Percentiles rank a stretch among this genome's conserved stretches.
phyloP scores from a whole-genome alignment of 2,888 invertebrate genomes.

The Bembecia ichneumoniformis region DNA sequence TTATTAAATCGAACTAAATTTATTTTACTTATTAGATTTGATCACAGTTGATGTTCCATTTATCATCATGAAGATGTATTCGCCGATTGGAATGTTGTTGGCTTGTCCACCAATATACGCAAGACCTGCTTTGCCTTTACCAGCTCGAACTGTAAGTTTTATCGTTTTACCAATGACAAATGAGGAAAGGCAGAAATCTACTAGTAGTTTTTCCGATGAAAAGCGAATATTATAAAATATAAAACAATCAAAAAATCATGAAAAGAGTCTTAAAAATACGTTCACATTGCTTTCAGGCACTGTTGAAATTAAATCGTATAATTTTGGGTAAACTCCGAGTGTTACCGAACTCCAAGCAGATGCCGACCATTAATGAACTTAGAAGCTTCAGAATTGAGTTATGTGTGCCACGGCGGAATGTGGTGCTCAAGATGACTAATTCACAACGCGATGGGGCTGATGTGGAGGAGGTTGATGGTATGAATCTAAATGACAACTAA shows the following conservation, averaged over 20 bases:
- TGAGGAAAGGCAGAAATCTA: too few relatives aligned
- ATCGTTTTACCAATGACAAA: neutral
- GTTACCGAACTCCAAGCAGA: conserved; percentile 23
- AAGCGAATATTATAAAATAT: too few relatives aligned
- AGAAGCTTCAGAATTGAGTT: conserved; percentile 44
- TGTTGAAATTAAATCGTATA: conserved; percentile 43
- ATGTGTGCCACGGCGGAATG: conserved; percentile 28
- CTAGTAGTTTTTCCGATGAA: too few relatives aligned
- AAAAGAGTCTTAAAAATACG: too few relatives aligned
- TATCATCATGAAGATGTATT: conserved; percentile 45
- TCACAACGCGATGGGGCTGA: too few relatives aligned
- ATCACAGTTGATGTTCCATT: conserved; percentile 32
- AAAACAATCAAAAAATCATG: too few relatives aligned
- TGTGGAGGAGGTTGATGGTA: too few relatives aligned
- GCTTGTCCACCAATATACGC: conserved; percentile 49
- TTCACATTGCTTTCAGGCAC: conserved; percentile 23
- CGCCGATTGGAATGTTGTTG: conserved; percentile 37
- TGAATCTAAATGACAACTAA: too few relatives aligned
- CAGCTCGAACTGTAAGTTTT: conserved; percentile 36
- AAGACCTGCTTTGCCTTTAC: conserved; percentile 47
- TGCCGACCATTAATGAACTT: conserved; percentile 42
- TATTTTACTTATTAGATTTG: conserved; percentile 25
- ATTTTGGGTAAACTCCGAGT: conserved; percentile 20
- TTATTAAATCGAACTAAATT: neutral
- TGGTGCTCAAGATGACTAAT: too few relatives aligned